Conservation (phyloP, 2,888 invertebrate species). For the Xanthorhoe spadicearia region DNA sequence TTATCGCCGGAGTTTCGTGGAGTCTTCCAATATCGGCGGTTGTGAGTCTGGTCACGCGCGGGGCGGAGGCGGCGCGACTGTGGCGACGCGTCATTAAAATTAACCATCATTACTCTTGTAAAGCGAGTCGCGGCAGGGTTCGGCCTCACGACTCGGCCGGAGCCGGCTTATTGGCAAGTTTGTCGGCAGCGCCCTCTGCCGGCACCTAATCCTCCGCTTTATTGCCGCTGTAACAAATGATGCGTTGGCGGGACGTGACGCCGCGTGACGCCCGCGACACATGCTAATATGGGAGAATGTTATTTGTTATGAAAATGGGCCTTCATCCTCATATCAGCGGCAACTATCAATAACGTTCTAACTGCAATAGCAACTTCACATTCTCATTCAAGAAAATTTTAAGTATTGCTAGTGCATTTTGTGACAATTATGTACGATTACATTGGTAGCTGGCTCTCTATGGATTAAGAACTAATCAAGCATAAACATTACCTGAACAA, state of each 20-base stretch:
- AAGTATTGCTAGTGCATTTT: background rate
- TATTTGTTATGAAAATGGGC: slow-evolving; percentile 35
- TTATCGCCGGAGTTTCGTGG: slow-evolving; percentile 82
- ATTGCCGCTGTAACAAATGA: slow-evolving; percentile 79
- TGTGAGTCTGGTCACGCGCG: slow-evolving; percentile 73
- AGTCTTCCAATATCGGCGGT: slow-evolving; percentile 78
- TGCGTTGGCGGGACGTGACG: slow-evolving; percentile 54
- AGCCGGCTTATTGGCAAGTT: slow-evolving; percentile 79
- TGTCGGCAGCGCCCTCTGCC: slow-evolving; percentile 66
- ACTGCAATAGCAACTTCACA: background rate
- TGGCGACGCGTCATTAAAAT: slow-evolving; percentile 82
- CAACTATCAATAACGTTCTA: background rate
- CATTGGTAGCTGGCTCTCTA: background rate
- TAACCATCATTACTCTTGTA: slow-evolving; percentile 84
- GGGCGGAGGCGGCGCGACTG: slow-evolving; percentile 57
- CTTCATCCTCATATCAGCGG: background rate
- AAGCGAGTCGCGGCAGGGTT: slow-evolving; percentile 62
- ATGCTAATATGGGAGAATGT: slow-evolving; percentile 44
- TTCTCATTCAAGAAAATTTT: background rate
- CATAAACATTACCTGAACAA: background rate
- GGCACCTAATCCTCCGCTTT: slow-evolving; percentile 75
- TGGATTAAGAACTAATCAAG: background rate
- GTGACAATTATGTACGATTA: background rate
- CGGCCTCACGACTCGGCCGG: slow-evolving; percentile 66
- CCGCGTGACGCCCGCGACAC: slow-evolving; percentile 38